phyloP scores from a whole-genome alignment of 1,140 invertebrate species.

The Stegodyphus mimosarum region DNA sequence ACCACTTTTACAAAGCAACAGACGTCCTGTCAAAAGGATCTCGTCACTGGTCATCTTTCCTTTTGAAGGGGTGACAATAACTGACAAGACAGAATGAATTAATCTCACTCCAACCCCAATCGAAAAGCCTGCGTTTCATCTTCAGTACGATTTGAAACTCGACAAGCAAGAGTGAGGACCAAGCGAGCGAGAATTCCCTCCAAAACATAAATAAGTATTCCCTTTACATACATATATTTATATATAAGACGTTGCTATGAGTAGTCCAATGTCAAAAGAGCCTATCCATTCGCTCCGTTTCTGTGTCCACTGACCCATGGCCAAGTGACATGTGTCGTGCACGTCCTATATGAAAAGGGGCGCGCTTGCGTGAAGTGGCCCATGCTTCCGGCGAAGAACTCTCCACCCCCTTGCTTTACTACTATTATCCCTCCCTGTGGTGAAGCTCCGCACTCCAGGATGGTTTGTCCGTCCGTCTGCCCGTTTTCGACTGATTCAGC shows the following conservation, averaged over 20 bases:
- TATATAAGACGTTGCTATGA: neutral
- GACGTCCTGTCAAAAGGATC: neutral
- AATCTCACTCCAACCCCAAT: neutral
- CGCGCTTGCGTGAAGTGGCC: slow-evolving; percentile 27
- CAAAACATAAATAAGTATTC: slow-evolving; percentile 9
- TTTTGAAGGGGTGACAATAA: no score
- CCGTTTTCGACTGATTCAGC: slow-evolving; percentile 51
- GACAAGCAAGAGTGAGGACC: neutral
- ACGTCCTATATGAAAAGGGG: slow-evolving; percentile 12
- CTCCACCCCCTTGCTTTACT: neutral
- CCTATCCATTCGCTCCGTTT: slow-evolving; percentile 3
- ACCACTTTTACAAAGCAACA: neutral
- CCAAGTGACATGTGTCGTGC: slow-evolving; percentile 56
- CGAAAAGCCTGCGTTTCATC: neutral
- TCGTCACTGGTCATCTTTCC: neutral
- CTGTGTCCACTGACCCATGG: slow-evolving; percentile 43
- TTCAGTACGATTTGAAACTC: neutral
- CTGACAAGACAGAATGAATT: neutral
- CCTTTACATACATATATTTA: slow-evolving; percentile 15
- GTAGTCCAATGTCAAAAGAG: slow-evolving; percentile 6
- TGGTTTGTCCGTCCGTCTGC: neutral
- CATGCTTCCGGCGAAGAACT: slow-evolving; percentile 5
- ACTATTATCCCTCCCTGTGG: neutral
- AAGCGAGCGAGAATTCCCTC: slow-evolving; percentile 7
- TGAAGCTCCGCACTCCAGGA: neutral